These are phyloP conservation scores for Ectemnius cavifrons DNA, from an alignment of 2,888 invertebrate genomes.

Conservation along the genomic window DNA sequence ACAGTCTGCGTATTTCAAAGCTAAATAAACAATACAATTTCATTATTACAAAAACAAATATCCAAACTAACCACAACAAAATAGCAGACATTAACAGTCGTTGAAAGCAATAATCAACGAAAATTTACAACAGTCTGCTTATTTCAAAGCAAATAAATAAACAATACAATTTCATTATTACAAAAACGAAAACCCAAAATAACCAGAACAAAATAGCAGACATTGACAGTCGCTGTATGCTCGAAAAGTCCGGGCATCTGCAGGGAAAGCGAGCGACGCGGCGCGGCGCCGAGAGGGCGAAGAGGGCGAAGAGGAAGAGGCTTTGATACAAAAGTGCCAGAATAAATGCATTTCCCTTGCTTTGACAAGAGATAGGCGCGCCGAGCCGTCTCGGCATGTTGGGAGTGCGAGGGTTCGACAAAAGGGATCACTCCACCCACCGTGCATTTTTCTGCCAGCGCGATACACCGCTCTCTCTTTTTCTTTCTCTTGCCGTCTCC, in stretches of 20 bases:
- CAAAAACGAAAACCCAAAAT: no score
- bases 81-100: slow-evolving; percentile 21
- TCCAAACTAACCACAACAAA: no score
- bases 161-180: no score
- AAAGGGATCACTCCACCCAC: slow-evolving; percentile 31
- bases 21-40: no score
- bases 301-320: slow-evolving; percentile 15
- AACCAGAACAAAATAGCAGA: not conserved
- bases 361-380: slow-evolving; percentile 51
- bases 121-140: no score
- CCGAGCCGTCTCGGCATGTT: slow-evolving; percentile 23
- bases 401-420: slow-evolving; percentile 42
- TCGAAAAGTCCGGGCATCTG: slow-evolving; percentile 16
- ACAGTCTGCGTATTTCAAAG: no score
- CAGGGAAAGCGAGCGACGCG: slow-evolving; percentile 19
- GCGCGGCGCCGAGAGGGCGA: slow-evolving; percentile 6
- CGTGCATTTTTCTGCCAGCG: slow-evolving; percentile 22
- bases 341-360: slow-evolving; percentile 61
- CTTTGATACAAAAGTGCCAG: slow-evolving; percentile 50
- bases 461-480: slow-evolving; percentile 9
- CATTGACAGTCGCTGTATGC: slow-evolving; percentile 28
- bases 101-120: no score
- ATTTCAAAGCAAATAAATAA: no score
- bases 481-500: slow-evolving; percentile 7
- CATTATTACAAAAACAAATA: no score